Percentiles rank a stretch among this genome's conserved stretches.
Evolutionary conservation across 2,797 vertebrate species (phyloP).

Genomic region (Chelon labrosus): DNA sequence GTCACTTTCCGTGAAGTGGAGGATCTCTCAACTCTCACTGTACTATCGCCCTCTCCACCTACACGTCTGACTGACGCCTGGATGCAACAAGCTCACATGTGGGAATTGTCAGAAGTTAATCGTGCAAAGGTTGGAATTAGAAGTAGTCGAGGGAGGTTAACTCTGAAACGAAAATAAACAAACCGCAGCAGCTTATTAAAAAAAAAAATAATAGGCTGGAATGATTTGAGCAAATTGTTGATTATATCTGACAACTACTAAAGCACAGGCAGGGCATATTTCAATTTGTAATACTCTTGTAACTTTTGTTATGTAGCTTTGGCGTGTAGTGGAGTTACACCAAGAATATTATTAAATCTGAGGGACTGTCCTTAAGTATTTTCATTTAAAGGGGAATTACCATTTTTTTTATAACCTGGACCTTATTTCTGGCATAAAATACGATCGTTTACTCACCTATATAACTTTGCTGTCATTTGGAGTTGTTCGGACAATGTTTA

Average conservation of each 20-base stretch:
- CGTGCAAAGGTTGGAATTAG: background rate
- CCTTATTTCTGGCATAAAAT: no score
- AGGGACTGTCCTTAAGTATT: no score
- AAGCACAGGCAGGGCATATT: background rate
- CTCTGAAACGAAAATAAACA: background rate
- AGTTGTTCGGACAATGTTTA: no score
- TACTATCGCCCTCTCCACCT: conserved; percentile 15
- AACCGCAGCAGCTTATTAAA: conserved; percentile 18
- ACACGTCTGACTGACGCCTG: background rate
- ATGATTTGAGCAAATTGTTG: conserved; percentile 8
- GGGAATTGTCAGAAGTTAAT: conserved; percentile 4
- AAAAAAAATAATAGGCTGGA: background rate
- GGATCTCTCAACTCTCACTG: conserved; percentile 1
- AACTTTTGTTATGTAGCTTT: no score
- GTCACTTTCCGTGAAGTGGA: conserved; percentile 40
- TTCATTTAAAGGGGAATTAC: no score
- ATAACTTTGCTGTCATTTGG: no score
- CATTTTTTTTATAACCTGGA: no score
- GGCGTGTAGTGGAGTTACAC: no score
- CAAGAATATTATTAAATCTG: no score
- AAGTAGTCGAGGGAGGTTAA: conserved; percentile 6
- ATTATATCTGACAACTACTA: background rate
- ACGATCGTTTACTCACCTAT: no score
- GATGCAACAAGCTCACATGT: conserved; percentile 16
- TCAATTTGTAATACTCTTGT: no score